Conservation (phyloP, 2,797 vertebrate genomes). For the Mus spretus region DNA sequence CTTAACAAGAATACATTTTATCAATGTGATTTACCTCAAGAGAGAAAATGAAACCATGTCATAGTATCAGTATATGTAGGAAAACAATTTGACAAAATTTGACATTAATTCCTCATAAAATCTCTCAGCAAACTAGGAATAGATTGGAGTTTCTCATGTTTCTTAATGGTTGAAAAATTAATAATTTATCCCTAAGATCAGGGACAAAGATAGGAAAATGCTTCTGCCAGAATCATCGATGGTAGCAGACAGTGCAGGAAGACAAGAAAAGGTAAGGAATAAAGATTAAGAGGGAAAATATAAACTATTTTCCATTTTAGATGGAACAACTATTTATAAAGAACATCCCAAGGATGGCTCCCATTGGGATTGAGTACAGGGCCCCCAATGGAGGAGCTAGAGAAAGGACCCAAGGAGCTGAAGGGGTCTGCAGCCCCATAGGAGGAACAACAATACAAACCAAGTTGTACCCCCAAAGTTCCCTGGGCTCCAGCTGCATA, state of each 20-base stretch:
- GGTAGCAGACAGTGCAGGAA: neutral
- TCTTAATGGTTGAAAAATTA: neutral
- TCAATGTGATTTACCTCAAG: neutral
- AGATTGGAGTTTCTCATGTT: neutral
- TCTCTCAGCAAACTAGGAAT: neutral
- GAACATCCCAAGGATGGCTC: neutral
- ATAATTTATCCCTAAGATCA: neutral
- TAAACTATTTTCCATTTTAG: neutral
- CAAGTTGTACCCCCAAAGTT: too few relatives aligned
- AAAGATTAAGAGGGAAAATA: neutral
- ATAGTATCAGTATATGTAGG: neutral
- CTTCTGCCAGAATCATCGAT: neutral
- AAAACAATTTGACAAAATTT: conserved; percentile 7
- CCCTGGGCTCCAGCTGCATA: too few relatives aligned
- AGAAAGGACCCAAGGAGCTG: too few relatives aligned
- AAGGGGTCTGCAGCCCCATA: too few relatives aligned
- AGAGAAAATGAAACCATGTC: neutral
- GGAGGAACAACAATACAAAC: too few relatives aligned
- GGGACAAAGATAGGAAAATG: neutral
- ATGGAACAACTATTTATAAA: neutral
- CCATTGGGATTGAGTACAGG: too few relatives aligned
- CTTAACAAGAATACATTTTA: neutral
- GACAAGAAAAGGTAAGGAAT: neutral
- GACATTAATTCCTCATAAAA: neutral
- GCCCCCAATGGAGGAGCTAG: too few relatives aligned